Percentiles rank a stretch among this genome's conserved stretches.
Evolutionary conservation across 2,113 vertebrate species (phyloP).

Genomic region (Jaculus jaculus): DNA sequence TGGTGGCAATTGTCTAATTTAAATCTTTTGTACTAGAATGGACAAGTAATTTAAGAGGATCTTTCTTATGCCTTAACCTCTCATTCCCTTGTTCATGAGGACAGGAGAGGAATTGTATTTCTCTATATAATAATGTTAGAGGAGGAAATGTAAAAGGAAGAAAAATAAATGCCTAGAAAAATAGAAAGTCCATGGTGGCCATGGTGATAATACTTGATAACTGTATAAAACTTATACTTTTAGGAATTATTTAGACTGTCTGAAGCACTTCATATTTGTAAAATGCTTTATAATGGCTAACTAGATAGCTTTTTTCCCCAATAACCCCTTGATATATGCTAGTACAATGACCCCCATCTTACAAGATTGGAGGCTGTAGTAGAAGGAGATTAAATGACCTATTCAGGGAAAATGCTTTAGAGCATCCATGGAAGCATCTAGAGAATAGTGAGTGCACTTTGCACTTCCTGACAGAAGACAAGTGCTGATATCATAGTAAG

Average conservation of each 20-base stretch:
- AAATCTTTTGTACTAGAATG: constrained; percentile 40
- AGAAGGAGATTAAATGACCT: constrained; percentile 46
- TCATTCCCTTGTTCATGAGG: background rate
- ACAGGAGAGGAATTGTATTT: constrained; percentile 8
- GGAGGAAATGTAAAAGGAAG: background rate
- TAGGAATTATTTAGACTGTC: constrained; percentile 53
- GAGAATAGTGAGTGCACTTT: background rate
- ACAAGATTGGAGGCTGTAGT: constrained; percentile 13
- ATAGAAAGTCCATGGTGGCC: background rate
- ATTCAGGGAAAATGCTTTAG: constrained; percentile 29
- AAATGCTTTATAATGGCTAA: constrained; percentile 58
- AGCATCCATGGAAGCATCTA: background rate
- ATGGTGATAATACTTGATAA: background rate
- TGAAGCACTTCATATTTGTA: constrained; percentile 44
- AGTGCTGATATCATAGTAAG: background rate
- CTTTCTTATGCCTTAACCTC: background rate
- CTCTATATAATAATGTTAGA: constrained; percentile 35
- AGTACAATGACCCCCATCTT: constrained; percentile 20
- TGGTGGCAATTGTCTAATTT: background rate
- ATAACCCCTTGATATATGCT: constrained; percentile 45
- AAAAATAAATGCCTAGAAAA: constrained; percentile 48
- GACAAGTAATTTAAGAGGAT: constrained; percentile 18
- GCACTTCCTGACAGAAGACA: background rate
- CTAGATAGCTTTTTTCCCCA: background rate
- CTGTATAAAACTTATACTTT: constrained; percentile 34